Evolutionary conservation across 2,888 invertebrate species (phyloP).

Genomic region (Lutraria lutraria): DNA sequence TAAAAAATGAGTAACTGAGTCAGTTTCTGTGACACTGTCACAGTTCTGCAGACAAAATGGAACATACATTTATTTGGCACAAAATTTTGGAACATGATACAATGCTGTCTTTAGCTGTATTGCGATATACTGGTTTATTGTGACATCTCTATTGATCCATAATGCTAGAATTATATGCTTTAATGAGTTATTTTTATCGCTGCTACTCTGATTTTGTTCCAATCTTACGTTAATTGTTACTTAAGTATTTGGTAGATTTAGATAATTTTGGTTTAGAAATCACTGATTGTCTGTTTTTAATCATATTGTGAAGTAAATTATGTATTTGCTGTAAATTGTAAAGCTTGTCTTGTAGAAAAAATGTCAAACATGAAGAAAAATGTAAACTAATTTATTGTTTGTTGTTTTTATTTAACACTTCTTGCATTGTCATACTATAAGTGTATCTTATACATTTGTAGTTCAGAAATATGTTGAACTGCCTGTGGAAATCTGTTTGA

Average conservation of each 20-base stretch:
- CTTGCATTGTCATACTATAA: background rate
- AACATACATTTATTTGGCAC: too few species aligned
- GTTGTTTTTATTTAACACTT: background rate
- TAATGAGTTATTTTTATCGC: too few species aligned
- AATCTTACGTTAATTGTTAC: background rate
- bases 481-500: background rate
- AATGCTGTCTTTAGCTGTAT: too few species aligned
- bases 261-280: background rate
- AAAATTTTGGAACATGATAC: too few species aligned
- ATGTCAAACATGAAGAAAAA: slow-evolving; percentile 40
- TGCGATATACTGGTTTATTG: too few species aligned
- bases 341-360: slow-evolving; percentile 36
- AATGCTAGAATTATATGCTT: too few species aligned
- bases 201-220: background rate
- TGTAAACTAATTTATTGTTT: background rate
- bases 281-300: background rate
- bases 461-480: background rate
- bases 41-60: too few species aligned
- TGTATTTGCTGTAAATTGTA: slow-evolving; percentile 33
- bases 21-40: too few species aligned
- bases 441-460: background rate
- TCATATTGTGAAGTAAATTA: slow-evolving; percentile 12
- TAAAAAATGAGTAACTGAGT: too few species aligned
- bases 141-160: too few species aligned
- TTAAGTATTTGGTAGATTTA: background rate